A percentile compares a stretch with the other conserved stretches of the same genome.
phyloP scores from a whole-genome alignment of 1,140 invertebrate species.

The Zophobas atratus region DNA sequence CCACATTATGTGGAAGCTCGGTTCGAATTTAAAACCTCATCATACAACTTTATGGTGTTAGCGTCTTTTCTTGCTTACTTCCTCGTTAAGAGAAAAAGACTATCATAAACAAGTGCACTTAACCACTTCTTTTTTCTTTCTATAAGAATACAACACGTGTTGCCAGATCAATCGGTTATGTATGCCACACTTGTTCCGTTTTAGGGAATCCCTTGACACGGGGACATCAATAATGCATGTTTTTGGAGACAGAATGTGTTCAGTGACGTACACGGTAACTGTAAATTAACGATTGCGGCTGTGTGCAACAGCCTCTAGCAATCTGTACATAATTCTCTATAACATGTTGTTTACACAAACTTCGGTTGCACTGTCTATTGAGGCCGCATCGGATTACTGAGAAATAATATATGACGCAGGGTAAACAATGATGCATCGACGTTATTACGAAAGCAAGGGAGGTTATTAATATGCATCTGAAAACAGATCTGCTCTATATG shows the following conservation, averaged over 20 bases:
- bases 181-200: slow-evolving; percentile 50
- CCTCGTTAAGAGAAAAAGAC: slow-evolving; percentile 7
- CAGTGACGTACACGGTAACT: too few species aligned
- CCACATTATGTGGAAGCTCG: slow-evolving; percentile 46
- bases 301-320: too few species aligned
- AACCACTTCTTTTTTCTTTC: too few species aligned
- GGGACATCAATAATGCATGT: slow-evolving; percentile 52
- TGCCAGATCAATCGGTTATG: slow-evolving; percentile 17
- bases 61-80: slow-evolving; percentile 30
- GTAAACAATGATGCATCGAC: background rate
- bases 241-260: too few species aligned
- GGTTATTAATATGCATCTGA: too few species aligned
- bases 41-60: slow-evolving; percentile 49
- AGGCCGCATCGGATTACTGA: background rate
- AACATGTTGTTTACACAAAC: background rate
- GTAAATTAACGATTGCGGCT: slow-evolving; percentile 4
- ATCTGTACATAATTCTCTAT: background rate
- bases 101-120: background rate
- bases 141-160: background rate
- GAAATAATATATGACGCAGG: background rate
- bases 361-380: slow-evolving; percentile 2
- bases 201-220: slow-evolving; percentile 24
- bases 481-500: too few species aligned
- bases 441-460: too few species aligned
- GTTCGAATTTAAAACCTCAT: slow-evolving; percentile 49